Evolutionary conservation across 2,797 vertebrate genomes (phyloP).

Genomic region (Lagorchestes hirsutus): DNA sequence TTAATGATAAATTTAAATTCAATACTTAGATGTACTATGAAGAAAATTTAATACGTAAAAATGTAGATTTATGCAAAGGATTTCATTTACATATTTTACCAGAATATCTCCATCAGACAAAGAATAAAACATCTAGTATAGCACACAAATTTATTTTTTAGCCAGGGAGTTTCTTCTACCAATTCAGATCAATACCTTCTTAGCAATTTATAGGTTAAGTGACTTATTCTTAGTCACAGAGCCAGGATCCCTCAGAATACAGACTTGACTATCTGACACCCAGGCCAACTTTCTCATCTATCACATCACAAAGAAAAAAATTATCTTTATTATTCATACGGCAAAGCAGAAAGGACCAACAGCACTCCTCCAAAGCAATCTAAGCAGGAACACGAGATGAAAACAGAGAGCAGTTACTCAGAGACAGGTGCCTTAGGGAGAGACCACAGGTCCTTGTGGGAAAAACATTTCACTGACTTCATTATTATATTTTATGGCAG

Average conservation of each 20-base stretch:
- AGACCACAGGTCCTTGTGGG: constrained; percentile 44
- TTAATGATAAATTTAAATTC: neutral
- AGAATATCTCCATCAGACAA: neutral
- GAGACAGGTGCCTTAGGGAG: constrained; percentile 61
- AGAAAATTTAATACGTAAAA: constrained; percentile 13
- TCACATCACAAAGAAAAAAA: neutral
- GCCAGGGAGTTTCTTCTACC: neutral
- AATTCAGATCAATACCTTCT: neutral
- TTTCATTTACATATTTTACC: neutral
- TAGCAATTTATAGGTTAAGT: neutral
- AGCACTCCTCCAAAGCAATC: neutral
- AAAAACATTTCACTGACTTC: constrained; percentile 58
- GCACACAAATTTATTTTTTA: neutral
- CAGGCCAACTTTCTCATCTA: neutral
- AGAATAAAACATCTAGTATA: neutral
- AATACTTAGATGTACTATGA: neutral
- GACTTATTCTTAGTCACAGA: neutral
- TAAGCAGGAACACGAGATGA: constrained; percentile 22
- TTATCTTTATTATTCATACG: neutral
- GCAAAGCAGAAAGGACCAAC: constrained; percentile 6
- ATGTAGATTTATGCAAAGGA: neutral
- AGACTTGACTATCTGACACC: neutral
- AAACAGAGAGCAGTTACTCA: constrained; percentile 56
- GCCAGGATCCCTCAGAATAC: neutral
- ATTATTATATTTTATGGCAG: constrained; percentile 63